phyloP scores from a whole-genome alignment of 2,888 invertebrate genomes.

The Sarcophaga subvicina region DNA sequence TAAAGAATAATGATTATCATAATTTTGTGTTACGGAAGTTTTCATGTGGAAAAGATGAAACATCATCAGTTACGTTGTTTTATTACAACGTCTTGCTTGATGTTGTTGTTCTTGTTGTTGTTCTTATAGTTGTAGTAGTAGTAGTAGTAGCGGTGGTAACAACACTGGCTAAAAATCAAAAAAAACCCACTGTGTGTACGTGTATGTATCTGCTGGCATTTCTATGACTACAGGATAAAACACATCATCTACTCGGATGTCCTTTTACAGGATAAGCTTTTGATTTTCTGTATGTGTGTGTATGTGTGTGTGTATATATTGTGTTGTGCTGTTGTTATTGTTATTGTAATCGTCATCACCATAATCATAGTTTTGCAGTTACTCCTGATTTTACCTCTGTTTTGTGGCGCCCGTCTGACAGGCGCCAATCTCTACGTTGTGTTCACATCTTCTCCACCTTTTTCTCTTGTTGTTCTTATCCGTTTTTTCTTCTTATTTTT shows the following conservation, averaged over 20 bases:
- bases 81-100: slow-evolving; percentile 28
- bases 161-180: slow-evolving; percentile 28
- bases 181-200: slow-evolving; percentile 1
- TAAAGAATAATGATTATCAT: slow-evolving; percentile 80
- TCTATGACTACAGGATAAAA: not conserved
- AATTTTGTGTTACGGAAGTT: slow-evolving; percentile 73
- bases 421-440: slow-evolving; percentile 75
- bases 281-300: not conserved
- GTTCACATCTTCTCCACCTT: not conserved
- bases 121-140: slow-evolving; percentile 19
- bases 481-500: not conserved
- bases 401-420: slow-evolving; percentile 79
- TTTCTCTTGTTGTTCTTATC: too few relatives aligned
- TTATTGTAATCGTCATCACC: slow-evolving; percentile 79
- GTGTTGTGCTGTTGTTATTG: slow-evolving; percentile 57
- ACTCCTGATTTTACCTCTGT: slow-evolving; percentile 81
- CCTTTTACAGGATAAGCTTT: slow-evolving; percentile 56
- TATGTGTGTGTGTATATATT: slow-evolving; percentile 29
- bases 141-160: slow-evolving; percentile 70
- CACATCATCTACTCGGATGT: slow-evolving; percentile 64
- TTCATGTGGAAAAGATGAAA: slow-evolving; percentile 73
- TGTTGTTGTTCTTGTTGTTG: slow-evolving; percentile 41
- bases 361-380: slow-evolving; percentile 80
- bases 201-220: not conserved
- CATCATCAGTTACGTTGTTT: slow-evolving; percentile 69